Evolutionary conservation across 2,888 invertebrate species (phyloP).

Genomic region (Sphaerophoria rueppellii): DNA sequence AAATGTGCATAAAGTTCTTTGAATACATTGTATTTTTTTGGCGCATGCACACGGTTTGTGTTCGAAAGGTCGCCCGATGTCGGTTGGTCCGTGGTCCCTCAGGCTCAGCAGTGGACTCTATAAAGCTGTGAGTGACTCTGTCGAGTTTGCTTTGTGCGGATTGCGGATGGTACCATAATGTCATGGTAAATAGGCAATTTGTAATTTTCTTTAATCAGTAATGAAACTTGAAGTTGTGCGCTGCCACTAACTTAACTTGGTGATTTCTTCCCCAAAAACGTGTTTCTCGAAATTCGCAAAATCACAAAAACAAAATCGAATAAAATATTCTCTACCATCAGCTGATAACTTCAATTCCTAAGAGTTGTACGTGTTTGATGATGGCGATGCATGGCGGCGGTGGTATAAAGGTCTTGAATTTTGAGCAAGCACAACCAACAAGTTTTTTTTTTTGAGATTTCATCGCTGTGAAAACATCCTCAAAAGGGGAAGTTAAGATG

Average conservation of each 20-base stretch:
- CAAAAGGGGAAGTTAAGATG: constrained; percentile 65
- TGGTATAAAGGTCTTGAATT: background rate
- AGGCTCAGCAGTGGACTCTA: no score
- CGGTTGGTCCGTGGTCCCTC: background rate
- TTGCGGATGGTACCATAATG: constrained; percentile 54
- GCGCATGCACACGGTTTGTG: background rate
- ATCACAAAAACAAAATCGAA: background rate
- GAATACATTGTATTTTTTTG: constrained; percentile 19
- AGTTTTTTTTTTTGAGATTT: background rate
- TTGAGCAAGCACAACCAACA: no score
- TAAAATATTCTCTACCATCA: constrained; percentile 5
- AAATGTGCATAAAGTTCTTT: constrained; percentile 16
- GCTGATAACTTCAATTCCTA: constrained; percentile 10
- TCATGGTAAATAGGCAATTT: constrained; percentile 73
- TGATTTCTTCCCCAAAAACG: constrained; percentile 17
- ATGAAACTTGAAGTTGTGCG: constrained; percentile 60
- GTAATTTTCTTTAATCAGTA: constrained; percentile 70
- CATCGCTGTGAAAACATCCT: constrained; percentile 4
- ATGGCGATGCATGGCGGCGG: background rate
- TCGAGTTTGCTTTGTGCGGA: no score
- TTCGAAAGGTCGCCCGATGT: background rate
- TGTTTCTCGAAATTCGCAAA: background rate
- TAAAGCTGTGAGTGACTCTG: background rate
- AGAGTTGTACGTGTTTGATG: background rate
- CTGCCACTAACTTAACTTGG: constrained; percentile 3